These are phyloP conservation scores for Corythornis vintsioides DNA, from an alignment of 2,113 vertebrate species.

Conservation along the genomic window DNA sequence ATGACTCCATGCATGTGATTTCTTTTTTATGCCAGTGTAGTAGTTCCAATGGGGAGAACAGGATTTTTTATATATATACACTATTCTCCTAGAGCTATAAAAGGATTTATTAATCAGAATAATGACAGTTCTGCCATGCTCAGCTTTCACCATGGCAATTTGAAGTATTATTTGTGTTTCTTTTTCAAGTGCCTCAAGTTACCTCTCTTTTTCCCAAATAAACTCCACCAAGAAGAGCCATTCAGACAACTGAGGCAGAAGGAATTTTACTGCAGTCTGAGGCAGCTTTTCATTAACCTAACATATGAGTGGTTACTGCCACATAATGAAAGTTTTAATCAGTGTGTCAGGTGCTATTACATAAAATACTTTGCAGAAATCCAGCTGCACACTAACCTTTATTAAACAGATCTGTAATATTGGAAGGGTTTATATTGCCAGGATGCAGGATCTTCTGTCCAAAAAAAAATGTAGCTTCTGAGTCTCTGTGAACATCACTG, in stretches of 20 bases:
- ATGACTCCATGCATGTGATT: background rate
- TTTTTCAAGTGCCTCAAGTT: background rate
- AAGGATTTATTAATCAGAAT: background rate
- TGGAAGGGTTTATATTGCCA: conserved; percentile 2
- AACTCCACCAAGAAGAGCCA: background rate
- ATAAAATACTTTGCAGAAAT: background rate
- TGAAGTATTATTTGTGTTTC: background rate
- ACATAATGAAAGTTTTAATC: background rate
- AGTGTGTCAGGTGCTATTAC: background rate
- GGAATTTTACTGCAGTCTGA: background rate
- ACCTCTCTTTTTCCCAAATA: fast-evolving
- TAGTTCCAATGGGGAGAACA: background rate
- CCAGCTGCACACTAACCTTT: background rate
- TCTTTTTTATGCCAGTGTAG: background rate
- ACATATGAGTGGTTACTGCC: background rate
- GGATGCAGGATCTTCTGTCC: background rate
- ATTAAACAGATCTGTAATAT: background rate
- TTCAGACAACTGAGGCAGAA: background rate
- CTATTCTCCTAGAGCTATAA: background rate
- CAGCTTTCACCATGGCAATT: background rate
- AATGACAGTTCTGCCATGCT: background rate
- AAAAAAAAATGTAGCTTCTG: background rate
- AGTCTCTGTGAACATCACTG: background rate
- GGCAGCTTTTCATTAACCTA: background rate
- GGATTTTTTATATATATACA: background rate